phyloP scores from a whole-genome alignment of 2,113 vertebrate species.

The Scortum barcoo region DNA sequence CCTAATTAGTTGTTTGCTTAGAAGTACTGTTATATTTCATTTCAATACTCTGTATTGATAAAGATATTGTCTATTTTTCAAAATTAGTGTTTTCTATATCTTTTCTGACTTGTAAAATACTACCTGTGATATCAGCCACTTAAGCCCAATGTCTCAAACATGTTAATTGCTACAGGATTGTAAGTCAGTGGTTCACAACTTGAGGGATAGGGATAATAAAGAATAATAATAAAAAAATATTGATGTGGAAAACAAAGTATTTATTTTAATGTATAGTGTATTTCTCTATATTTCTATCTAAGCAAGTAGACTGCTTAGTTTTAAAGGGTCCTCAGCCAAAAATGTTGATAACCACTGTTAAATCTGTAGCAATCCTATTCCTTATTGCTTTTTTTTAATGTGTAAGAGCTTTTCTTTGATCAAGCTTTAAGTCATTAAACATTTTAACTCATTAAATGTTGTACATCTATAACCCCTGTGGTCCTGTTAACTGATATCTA shows the following conservation, averaged over 20 bases:
- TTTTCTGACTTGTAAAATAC: conserved; percentile 14
- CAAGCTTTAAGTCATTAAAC: conserved; percentile 13
- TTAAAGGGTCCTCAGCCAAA: neutral
- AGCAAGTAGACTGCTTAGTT: neutral
- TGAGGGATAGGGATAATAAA: neutral
- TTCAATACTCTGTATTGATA: neutral
- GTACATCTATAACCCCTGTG: neutral
- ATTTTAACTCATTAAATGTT: conserved; percentile 40
- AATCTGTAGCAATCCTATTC: neutral
- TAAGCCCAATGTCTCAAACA: conserved; percentile 12
- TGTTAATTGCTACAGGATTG: neutral
- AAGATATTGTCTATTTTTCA: conserved; percentile 1
- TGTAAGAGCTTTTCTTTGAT: conserved; percentile 24
- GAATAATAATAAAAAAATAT: neutral
- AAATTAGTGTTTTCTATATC: neutral
- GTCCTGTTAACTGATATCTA: neutral
- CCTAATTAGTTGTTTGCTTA: neutral
- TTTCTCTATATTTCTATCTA: too few species aligned
- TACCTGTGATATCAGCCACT: conserved; percentile 43
- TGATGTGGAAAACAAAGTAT: neutral
- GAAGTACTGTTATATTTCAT: neutral
- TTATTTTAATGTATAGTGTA: neutral
- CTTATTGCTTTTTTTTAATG: neutral
- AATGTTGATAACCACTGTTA: neutral
- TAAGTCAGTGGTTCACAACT: conserved; percentile 7